Conservation (phyloP, 2,888 invertebrate species). For the Spilosoma lubricipeda region DNA sequence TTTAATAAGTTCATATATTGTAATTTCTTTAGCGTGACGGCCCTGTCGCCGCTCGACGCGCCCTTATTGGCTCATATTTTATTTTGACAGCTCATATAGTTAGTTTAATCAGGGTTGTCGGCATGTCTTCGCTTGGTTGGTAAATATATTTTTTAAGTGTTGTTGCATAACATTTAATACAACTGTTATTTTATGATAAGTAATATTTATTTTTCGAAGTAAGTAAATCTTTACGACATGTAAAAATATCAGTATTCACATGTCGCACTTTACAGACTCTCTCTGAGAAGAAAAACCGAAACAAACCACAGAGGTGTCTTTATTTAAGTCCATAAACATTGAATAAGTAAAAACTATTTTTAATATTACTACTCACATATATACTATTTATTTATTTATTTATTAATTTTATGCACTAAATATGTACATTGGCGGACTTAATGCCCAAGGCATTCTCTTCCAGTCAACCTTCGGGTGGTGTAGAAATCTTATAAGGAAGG, state of each 20-base stretch:
- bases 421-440: too few relatives aligned
- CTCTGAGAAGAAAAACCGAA: too few relatives aligned
- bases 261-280: too few relatives aligned
- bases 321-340: too few relatives aligned
- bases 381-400: background rate
- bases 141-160: background rate
- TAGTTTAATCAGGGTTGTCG: conserved; percentile 67
- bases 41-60: conserved; percentile 75
- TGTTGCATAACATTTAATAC: background rate
- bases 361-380: background rate
- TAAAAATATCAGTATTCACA: too few relatives aligned
- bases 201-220: too few relatives aligned
- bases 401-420: too few relatives aligned
- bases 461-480: too few relatives aligned
- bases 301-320: too few relatives aligned
- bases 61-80: conserved; percentile 84
- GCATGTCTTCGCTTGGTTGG: conserved; percentile 17
- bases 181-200: background rate
- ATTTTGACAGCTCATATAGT: conserved; percentile 78
- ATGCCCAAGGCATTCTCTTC: too few relatives aligned
- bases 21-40: conserved; percentile 78
- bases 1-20: conserved; percentile 84
- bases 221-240: too few relatives aligned
- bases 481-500: too few relatives aligned
- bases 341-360: background rate